Evolutionary conservation across 2,797 vertebrate species (phyloP), one percentile per base, ranked within the genome.

Genomic region (Thripadectes ignobilis): DNA sequence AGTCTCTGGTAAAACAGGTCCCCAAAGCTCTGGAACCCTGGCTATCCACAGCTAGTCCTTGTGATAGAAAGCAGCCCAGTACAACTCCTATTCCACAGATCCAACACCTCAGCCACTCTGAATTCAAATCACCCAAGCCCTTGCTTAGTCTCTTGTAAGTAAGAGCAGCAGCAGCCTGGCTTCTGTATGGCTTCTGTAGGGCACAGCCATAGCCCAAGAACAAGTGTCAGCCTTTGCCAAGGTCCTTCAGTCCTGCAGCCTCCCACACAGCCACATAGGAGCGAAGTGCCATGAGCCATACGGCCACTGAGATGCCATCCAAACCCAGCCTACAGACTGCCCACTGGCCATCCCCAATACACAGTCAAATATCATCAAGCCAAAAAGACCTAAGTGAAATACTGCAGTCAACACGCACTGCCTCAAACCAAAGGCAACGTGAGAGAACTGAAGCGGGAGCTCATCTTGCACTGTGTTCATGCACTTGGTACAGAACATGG

Each of bases 341-440:
- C 24, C 48, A 30, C 34, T 46, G 36, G 39, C 30, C 45, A 48
- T 26, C 34, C 46, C 30, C 62, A 68, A 29, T 1, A 54, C 0
- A 6, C 30, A 68, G 23, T 18, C 29, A 65, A 84, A 81, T 77
- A 49, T 19, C 22, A 96, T 11, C 20, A 43, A 61, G 46, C 39
- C 76, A 68, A 58, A 67, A 49, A 81, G 63, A 59, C 9, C 49
- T 12, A 54, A 84, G 30, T 18, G 45, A 81, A 84, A 57, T 49
- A 20, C 48, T 38, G 21, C 24, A 71, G 24, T 30, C 41, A 58
- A 24, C 54, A 55, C 0, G 0, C 19, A 46, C 21, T 34, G 57
- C 39, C 34, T 71, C 45, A 38, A 22, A 74, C 15, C 41, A 55
- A 79, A 77, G 63, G 58, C 29, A 66, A 52, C 1, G 6, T 24